phyloP scores from a whole-genome alignment of 1,140 invertebrate species.

The Hypsibius dujardini region DNA sequence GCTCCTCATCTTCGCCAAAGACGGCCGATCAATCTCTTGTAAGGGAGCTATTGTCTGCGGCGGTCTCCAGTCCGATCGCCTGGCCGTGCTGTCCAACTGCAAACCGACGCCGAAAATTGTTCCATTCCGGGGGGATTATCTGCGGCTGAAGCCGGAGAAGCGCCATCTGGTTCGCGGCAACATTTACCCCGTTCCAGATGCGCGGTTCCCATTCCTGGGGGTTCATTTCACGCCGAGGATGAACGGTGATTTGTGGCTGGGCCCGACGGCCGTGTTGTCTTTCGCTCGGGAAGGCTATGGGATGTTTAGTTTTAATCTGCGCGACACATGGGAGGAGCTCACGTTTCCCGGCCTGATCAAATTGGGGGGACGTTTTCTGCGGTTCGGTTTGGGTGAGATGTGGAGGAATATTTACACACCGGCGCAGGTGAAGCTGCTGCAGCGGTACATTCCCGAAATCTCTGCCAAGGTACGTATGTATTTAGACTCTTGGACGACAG shows the following conservation, averaged over 20 bases:
- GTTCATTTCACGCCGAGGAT: constrained; percentile 94
- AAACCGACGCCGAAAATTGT: constrained; percentile 67
- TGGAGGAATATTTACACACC: constrained; percentile 55
- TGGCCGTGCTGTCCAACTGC: constrained; percentile 74
- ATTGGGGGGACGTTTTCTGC: constrained; percentile 56
- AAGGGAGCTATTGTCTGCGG: constrained; percentile 79
- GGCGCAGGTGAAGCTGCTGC: constrained; percentile 59
- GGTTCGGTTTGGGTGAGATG: constrained; percentile 64
- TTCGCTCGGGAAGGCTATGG: constrained; percentile 82
- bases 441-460: constrained; percentile 67
- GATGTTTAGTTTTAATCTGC: constrained; percentile 54
- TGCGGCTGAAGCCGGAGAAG: constrained; percentile 61
- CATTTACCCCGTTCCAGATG: constrained; percentile 95
- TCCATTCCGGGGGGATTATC: constrained; percentile 90
- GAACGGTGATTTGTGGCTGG: constrained; percentile 80
- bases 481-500: too few relatives aligned
- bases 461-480: constrained; percentile 27
- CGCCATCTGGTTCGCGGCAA: constrained; percentile 67
- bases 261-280: constrained; percentile 90
- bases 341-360: constrained; percentile 62
- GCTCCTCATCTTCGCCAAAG: neutral
- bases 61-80: constrained; percentile 73
- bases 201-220: constrained; percentile 87
- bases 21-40: constrained; percentile 32
- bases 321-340: constrained; percentile 59